Conservation (phyloP, 2,113 vertebrate species). For the Tupaia tana region DNA sequence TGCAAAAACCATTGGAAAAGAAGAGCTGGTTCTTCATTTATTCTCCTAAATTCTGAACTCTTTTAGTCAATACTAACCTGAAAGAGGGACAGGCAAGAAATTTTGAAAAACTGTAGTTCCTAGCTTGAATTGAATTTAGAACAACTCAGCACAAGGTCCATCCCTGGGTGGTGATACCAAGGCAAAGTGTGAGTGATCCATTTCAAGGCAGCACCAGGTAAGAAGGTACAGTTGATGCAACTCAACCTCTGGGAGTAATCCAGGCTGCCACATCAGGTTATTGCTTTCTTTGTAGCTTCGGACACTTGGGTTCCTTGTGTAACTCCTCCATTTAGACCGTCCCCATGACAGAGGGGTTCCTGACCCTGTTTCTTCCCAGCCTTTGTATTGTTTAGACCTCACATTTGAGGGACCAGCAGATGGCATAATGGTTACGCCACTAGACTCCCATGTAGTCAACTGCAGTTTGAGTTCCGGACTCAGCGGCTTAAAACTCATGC, state of each 20-base stretch:
- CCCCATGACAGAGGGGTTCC: not conserved
- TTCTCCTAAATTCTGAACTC: not conserved
- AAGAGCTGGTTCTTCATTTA: not conserved
- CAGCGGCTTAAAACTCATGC: no score
- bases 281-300: not conserved
- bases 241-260: not conserved
- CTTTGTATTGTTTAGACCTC: not conserved
- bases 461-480: no score
- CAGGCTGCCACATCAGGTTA: not conserved
- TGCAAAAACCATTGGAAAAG: slow-evolving; percentile 1
- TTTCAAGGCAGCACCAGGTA: not conserved
- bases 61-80: not conserved
- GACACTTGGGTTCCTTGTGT: not conserved
- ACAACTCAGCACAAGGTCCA: not conserved
- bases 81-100: not conserved
- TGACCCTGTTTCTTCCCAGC: not conserved
- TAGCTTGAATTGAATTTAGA: not conserved
- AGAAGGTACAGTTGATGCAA: not conserved
- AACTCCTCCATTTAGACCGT: not conserved
- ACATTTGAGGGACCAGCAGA: not conserved
- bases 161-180: not conserved
- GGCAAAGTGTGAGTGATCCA: not conserved
- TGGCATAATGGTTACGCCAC: no score
- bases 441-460: no score
- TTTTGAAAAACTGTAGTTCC: not conserved